Conservation (phyloP, 2,113 vertebrate genomes). For the Mohoua ochrocephala region DNA sequence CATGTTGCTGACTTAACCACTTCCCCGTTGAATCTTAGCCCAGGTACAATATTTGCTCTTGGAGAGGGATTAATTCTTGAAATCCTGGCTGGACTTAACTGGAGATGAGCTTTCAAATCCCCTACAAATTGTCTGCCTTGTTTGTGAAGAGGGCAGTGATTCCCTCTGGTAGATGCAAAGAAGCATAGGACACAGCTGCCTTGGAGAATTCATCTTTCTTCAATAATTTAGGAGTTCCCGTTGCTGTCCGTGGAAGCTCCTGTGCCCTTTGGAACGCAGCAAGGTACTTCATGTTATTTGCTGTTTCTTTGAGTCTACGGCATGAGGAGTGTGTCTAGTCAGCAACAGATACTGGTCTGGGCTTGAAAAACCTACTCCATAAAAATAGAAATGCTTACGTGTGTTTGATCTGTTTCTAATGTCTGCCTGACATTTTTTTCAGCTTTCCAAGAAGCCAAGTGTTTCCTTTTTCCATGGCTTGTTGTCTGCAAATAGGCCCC, state of each 20-base stretch:
- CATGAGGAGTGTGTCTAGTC: neutral
- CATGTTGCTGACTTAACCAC: constrained; percentile 50
- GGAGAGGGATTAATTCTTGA: constrained; percentile 45
- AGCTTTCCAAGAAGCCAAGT: neutral
- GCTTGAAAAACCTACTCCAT: neutral
- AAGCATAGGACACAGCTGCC: neutral
- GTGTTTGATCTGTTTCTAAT: neutral
- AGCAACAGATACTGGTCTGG: neutral
- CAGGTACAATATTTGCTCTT: constrained; percentile 13
- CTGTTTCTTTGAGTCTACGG: neutral
- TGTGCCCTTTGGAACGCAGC: neutral
- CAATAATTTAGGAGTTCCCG: neutral
- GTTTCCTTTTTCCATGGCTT: neutral
- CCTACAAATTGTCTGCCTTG: constrained; percentile 64
- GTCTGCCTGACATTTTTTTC: neutral
- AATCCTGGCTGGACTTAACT: neutral
- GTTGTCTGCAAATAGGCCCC: neutral
- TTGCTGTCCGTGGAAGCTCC: neutral
- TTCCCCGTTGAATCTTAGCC: constrained; percentile 36
- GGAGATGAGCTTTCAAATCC: neutral
- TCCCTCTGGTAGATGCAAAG: neutral
- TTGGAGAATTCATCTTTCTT: neutral
- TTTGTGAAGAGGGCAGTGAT: neutral
- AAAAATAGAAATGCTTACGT: neutral
- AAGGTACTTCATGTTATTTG: constrained; percentile 48